Base-by-base conservation (phyloP, 2,797 vertebrate species). In the Pseudopleuronectes americanus region DNA sequence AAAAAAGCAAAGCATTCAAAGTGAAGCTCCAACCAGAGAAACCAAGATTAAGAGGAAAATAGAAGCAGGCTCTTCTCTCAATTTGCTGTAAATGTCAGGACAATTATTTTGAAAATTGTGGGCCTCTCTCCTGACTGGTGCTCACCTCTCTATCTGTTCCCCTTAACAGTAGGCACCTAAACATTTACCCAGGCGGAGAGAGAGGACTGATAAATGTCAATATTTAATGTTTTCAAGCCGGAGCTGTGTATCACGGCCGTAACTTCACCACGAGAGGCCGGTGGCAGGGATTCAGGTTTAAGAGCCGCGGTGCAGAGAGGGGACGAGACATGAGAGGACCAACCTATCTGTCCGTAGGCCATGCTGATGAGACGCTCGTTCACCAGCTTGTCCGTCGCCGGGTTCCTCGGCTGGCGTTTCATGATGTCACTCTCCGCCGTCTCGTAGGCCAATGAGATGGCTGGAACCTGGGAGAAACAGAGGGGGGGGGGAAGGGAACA, bases 381-480 rank as follows among this genome's bases (percentile, higher is more conserved):
- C 83, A 98, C 97, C 91, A 98, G 94, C 63, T 98, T 98, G 94
- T 98, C 96, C 0, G 95, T 95, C 65, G 90, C 91, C 0, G 97
- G 90, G 89, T 97, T 96, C 23, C 97, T 80, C 0, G 97, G 97
- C 38, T 98, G 97, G 3, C 97, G 93, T 61, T 99, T 99, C 97
- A 99, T 99, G 89, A 99, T 98, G 94, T 98, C 97, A 2, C 96
- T 99, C 90, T 98, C 97, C 0, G 97, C 97, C 0, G 94, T 94
- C 90, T 98, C 97, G 0, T 99, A 98, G 3, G 97, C 97, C 90
- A 99, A 61, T 0, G 97, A 99, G 88, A 98, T 98, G 2, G 97
- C 97, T 0, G 97, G 97, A 22, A 98, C 96, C 97, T 98, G 87
- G 10, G 60, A 24, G 36, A 36, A 59, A 19, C 0, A 13, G 24